Conservation (phyloP, 2,113 vertebrate species). For the Gnathonemus echidnorhynchus region DNA sequence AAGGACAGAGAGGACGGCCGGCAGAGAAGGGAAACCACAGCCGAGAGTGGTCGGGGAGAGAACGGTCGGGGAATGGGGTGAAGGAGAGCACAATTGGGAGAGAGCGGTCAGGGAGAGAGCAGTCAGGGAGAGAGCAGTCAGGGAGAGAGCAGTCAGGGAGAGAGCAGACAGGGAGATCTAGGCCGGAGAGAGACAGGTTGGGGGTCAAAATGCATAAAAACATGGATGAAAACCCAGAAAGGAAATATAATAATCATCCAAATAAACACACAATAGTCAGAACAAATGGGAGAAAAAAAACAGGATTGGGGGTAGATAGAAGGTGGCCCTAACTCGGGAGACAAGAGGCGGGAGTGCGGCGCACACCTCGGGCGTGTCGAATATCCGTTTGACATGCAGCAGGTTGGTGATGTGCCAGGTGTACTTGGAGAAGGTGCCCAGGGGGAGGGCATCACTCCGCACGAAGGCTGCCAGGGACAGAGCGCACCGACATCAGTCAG, state of each 20-base stretch:
- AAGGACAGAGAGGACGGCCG: not conserved
- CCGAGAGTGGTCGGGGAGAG: not conserved
- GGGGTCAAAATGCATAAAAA: not conserved
- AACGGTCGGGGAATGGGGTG: not conserved
- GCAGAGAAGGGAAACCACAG: not conserved
- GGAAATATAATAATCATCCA: not conserved
- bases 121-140: not conserved
- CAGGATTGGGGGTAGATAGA: not conserved
- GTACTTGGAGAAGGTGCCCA: constrained; percentile 80
- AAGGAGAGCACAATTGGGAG: not conserved
- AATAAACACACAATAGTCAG: not conserved
- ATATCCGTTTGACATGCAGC: constrained; percentile 81
- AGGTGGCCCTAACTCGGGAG: not conserved
- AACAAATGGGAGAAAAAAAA: not conserved
- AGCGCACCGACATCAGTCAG: not conserved
- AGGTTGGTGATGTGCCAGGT: constrained; percentile 85
- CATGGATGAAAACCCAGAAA: not conserved
- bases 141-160: too few relatives aligned
- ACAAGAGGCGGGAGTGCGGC: not conserved
- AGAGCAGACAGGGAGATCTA: not conserved
- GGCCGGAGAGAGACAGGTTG: not conserved
- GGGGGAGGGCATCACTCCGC: constrained; percentile 69
- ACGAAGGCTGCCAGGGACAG: constrained; percentile 63
- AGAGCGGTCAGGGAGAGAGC: not conserved
- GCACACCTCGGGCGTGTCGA: constrained; percentile 80